Conservation (phyloP, 2,113 vertebrate species). For the Dicentrarchus labrax region DNA sequence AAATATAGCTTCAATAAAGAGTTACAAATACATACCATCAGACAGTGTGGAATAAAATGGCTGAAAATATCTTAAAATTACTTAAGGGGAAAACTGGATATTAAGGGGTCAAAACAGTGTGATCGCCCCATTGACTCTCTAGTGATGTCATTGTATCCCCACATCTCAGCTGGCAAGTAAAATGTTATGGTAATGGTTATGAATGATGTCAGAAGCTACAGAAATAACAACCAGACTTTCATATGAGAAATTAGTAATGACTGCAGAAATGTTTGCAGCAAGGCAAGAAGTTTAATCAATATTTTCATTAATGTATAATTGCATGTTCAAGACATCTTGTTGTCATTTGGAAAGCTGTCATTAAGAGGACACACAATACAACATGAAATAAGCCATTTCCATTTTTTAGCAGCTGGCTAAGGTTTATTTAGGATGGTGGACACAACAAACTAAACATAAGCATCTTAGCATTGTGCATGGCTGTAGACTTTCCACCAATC, state of each 20-base stretch:
- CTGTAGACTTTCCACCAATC: too few species aligned
- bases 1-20: too few species aligned
- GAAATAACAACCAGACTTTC: not conserved
- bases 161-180: conserved; percentile 11
- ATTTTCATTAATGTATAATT: not conserved
- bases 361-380: not conserved
- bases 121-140: not conserved
- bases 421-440: too few species aligned
- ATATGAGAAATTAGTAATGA: not conserved
- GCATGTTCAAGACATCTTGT: not conserved
- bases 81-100: not conserved
- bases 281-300: not conserved
- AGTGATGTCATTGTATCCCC: not conserved
- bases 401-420: too few species aligned
- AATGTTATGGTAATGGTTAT: not conserved
- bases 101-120: not conserved
- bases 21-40: too few species aligned
- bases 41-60: not conserved
- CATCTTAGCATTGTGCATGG: too few species aligned
- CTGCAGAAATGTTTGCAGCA: conserved; percentile 4
- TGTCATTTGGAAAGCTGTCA: not conserved
- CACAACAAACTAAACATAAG: too few species aligned
- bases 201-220: conserved; percentile 3
- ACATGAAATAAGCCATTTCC: not conserved
- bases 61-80: too few species aligned